Evolutionary conservation across 1,140 invertebrate species (phyloP).

Genomic region (Camponotus floridanus): DNA sequence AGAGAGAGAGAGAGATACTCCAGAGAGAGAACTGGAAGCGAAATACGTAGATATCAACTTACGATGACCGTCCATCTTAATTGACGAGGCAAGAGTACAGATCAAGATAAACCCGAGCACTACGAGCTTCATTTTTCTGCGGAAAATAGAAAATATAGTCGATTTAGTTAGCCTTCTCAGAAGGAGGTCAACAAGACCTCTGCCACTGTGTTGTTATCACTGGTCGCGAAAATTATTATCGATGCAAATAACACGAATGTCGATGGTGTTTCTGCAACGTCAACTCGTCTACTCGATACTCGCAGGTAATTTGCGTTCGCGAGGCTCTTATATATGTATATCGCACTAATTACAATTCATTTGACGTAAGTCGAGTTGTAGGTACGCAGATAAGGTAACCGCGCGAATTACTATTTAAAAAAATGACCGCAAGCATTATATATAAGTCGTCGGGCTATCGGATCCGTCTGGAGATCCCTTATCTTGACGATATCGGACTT

Average conservation of each 20-base stretch:
- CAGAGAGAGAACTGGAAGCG: too few species aligned
- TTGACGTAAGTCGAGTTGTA: too few species aligned
- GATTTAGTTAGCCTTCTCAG: not conserved
- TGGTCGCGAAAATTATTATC: not conserved
- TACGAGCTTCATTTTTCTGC: not conserved
- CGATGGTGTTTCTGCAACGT: too few species aligned
- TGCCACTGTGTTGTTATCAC: not conserved
- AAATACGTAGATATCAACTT: not conserved
- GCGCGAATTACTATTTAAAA: not conserved
- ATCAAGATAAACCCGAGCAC: slow-evolving; percentile 37
- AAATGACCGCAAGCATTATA: not conserved
- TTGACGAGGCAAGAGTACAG: slow-evolving; percentile 2
- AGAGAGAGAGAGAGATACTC: not conserved
- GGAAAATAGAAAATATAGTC: slow-evolving; percentile 2
- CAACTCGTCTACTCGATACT: too few species aligned
- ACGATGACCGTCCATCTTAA: not conserved
- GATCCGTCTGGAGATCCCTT: not conserved
- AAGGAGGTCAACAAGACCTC: not conserved
- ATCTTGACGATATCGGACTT: not conserved
- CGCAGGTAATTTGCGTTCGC: too few species aligned
- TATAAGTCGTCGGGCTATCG: not conserved
- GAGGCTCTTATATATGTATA: not conserved
- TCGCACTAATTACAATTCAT: slow-evolving; percentile 1
- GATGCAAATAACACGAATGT: not conserved
- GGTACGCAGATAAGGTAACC: not conserved